Evolutionary conservation across 2,113 vertebrate genomes (phyloP), one percentile per base, ranked within the genome.

Genomic region (Pterocles gutturalis): DNA sequence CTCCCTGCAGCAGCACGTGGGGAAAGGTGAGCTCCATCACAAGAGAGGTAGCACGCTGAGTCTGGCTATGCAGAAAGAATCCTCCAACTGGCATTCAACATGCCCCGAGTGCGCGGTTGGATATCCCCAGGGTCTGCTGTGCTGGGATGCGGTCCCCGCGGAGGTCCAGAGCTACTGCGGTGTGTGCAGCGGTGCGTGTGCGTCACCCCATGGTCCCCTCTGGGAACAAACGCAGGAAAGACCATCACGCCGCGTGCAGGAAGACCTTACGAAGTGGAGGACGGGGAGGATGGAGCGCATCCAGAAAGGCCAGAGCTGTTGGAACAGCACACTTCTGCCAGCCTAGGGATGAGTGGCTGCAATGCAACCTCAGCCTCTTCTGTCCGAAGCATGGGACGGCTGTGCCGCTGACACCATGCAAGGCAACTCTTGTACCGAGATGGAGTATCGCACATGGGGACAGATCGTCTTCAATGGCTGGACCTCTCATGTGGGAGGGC

Each of bases 401-500:
- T 5, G 1, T 0, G 1, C 54, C 3, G 11, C 76, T 2, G 3
- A 41, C 33, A 17, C 45, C 2, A 3, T 14, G 36, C 31, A 7
- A n/a, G 46, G 38, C 34, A 45, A 16, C 48, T 55, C 67, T 60
- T 16, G 22, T 0, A 7, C 48, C 0, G 13, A 81, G 55, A 22
- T 13, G 49, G 51, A 70, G 36, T 3, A 38, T 5, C 24, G 10
- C 76, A 15, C 2, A 0, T 41, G n/a, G 64, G 28, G 62, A 55
- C 41, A 21, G 61, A 31, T 19, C 17, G 2, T 65, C 66, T 45
- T 45, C 70, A 25, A 17, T 1, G 3, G n/a, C 70, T 17, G 19
- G 65, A 64, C 49, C 61, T 61, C 57, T 36, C 9, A 29, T 21
- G 28, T 61, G 31, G 36, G 2, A 77, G 61, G 36, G 45, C 69